Percentiles rank a stretch among this genome's conserved stretches.
Evolutionary conservation across 2,113 vertebrate genomes (phyloP).

Genomic region (Ochotona curzoniae): DNA sequence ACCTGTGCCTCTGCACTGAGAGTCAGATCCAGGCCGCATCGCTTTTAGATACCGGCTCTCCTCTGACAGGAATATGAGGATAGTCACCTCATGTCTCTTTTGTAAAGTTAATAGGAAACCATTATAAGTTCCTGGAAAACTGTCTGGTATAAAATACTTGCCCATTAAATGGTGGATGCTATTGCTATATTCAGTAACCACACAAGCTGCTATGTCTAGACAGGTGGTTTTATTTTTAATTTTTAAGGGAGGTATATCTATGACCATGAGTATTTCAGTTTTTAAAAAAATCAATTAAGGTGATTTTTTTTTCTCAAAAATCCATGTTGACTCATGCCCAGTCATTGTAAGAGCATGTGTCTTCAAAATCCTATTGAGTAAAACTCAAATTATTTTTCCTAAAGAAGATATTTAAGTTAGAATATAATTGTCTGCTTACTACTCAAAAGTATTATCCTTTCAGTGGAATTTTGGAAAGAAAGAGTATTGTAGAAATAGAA

Average conservation of each 20-base stretch:
- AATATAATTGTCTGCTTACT: neutral
- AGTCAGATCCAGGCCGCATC: neutral
- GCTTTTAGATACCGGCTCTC: neutral
- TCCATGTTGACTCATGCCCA: constrained; percentile 43
- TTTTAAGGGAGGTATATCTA: neutral
- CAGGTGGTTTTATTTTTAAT: neutral
- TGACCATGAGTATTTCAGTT: constrained; percentile 26
- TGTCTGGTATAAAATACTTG: constrained; percentile 5
- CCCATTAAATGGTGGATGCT: constrained; percentile 5
- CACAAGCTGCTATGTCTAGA: constrained; percentile 61
- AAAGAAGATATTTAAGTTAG: constrained; percentile 53
- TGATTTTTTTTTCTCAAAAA: constrained; percentile 58
- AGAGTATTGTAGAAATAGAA: neutral
- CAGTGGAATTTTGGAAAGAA: constrained; percentile 43
- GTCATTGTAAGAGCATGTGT: neutral
- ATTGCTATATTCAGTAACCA: constrained; percentile 59
- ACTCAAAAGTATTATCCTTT: constrained; percentile 52
- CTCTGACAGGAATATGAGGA: neutral
- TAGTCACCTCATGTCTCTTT: neutral
- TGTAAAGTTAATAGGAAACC: constrained; percentile 49
- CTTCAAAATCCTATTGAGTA: constrained; percentile 39
- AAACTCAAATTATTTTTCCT: constrained; percentile 45
- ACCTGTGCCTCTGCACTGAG: neutral
- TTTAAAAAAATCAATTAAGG: constrained; percentile 37
- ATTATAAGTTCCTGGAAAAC: constrained; percentile 43